Evolutionary conservation across 2,888 invertebrate species (phyloP).

Genomic region (Mythimna vitellina): DNA sequence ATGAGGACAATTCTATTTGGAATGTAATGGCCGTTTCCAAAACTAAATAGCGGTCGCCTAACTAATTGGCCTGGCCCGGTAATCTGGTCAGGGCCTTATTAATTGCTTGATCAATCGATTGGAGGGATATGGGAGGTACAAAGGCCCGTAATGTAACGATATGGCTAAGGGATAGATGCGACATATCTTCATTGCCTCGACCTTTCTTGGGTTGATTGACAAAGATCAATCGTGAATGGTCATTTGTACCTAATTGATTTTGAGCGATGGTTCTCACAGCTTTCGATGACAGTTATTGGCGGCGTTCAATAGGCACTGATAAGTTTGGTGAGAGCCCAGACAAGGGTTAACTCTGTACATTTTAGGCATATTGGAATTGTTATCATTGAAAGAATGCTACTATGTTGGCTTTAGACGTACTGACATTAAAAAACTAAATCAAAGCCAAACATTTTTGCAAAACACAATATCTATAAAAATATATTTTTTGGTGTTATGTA

Average conservation of each 20-base stretch:
- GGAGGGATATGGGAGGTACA: conserved; percentile 52
- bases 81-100: conserved; percentile 62
- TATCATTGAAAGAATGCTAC: background rate
- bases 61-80: conserved; percentile 61
- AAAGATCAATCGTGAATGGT: conserved; percentile 1
- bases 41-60: conserved; percentile 65
- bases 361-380: background rate
- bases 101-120: conserved; percentile 64
- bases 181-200: conserved; percentile 37
- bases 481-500: too few species aligned
- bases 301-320: background rate
- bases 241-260: conserved; percentile 21
- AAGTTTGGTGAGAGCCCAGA: background rate
- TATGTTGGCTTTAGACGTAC: background rate
- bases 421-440: background rate
- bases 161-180: conserved; percentile 41
- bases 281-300: background rate
- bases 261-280: background rate
- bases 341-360: background rate
- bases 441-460: too few species aligned
- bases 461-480: too few species aligned
- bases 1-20: conserved; percentile 59
- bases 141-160: conserved; percentile 32
- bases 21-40: conserved; percentile 59
- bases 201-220: conserved; percentile 7